Percentiles rank a stretch among this genome's conserved stretches.
Evolutionary conservation across 1,140 invertebrate species (phyloP).

Genomic region (Ostrea denselamellosa): DNA sequence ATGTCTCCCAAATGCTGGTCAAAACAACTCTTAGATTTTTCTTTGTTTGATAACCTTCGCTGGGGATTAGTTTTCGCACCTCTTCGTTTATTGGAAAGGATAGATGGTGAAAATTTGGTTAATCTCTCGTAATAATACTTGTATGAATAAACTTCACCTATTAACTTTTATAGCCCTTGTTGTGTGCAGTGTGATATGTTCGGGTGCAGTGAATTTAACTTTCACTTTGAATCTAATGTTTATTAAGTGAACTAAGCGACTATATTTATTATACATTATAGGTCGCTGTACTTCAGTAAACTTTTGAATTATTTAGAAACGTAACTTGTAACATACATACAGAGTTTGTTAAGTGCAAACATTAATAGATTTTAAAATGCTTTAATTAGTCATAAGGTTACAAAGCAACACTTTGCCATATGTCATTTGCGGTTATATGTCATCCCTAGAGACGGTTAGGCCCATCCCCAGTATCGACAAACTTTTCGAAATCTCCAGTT

Average conservation of each 20-base stretch:
- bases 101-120: background rate
- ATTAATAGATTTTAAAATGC: background rate
- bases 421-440: constrained; percentile 16
- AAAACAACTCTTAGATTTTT: constrained; percentile 1
- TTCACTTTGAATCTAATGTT: background rate
- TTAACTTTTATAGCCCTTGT: background rate
- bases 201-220: background rate
- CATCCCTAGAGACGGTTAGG: background rate
- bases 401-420: constrained; percentile 26
- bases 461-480: background rate
- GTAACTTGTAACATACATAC: background rate
- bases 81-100: background rate
- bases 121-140: constrained; percentile 3
- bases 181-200: background rate
- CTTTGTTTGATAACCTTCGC: constrained; percentile 27
- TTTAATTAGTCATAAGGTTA: constrained; percentile 17
- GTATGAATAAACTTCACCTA: background rate
- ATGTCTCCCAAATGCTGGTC: constrained; percentile 13
- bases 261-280: background rate
- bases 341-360: background rate
- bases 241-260: background rate
- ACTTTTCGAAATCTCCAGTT: constrained; percentile 6
- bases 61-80: constrained; percentile 24
- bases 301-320: background rate
- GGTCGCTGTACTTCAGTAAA: background rate